A percentile compares a stretch with the other conserved stretches of the same genome.
Evolutionary conservation across 1,140 invertebrate species (phyloP).

Genomic region (Drosophila aff.): DNA sequence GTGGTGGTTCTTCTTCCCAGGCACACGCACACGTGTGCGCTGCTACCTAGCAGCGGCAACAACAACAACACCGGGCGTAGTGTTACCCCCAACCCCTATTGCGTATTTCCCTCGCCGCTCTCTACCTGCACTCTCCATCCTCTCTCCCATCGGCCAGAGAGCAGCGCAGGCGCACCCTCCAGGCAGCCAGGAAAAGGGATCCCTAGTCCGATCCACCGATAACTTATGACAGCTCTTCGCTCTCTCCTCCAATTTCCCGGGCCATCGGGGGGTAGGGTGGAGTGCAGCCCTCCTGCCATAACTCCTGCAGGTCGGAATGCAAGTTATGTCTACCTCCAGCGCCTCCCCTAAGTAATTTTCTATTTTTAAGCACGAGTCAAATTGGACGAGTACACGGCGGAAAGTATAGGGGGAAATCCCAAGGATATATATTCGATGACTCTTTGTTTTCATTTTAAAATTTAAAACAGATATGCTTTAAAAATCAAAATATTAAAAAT

Average conservation of each 20-base stretch:
- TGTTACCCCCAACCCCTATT: slow-evolving; percentile 79
- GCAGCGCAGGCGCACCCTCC: slow-evolving; percentile 67
- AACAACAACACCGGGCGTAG: slow-evolving; percentile 33
- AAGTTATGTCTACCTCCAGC: slow-evolving; percentile 28
- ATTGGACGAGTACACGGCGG: slow-evolving; percentile 44
- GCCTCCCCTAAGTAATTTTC: slow-evolving; percentile 49
- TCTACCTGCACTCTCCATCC: slow-evolving; percentile 24
- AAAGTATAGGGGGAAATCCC: not conserved
- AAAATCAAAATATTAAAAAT: too few species aligned
- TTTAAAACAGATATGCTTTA: not conserved
- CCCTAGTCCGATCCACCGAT: slow-evolving; percentile 46
- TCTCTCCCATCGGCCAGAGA: slow-evolving; percentile 21
- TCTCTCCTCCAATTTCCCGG: slow-evolving; percentile 61
- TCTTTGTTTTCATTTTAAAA: not conserved
- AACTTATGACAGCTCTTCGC: slow-evolving; percentile 72
- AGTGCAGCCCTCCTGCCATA: slow-evolving; percentile 58
- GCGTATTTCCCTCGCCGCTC: slow-evolving; percentile 66
- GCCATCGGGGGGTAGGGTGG: not conserved
- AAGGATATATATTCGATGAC: not conserved
- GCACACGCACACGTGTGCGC: slow-evolving; percentile 45
- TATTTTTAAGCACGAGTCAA: slow-evolving; percentile 71
- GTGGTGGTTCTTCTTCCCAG: slow-evolving; percentile 78
- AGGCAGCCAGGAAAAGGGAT: not conserved
- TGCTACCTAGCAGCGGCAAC: slow-evolving; percentile 53
- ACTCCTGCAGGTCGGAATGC: slow-evolving; percentile 53